phyloP scores from a whole-genome alignment of 2,888 invertebrate genomes.

The Anthophora plumipes region DNA sequence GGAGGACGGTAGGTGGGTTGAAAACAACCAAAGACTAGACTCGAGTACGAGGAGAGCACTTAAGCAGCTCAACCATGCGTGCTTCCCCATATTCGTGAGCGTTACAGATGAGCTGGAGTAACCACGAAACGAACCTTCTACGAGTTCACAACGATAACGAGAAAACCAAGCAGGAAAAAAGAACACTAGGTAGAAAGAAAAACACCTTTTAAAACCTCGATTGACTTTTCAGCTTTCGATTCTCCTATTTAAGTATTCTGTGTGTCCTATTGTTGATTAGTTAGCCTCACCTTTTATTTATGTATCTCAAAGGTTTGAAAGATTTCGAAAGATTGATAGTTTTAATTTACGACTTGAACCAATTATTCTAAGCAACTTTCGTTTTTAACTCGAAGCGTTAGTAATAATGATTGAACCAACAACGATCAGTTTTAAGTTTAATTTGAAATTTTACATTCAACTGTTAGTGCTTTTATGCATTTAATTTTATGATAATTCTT shows the following conservation, averaged over 20 bases:
- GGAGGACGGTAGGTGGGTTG: constrained; percentile 62
- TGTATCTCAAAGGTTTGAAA: too few relatives aligned
- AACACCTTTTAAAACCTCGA: background rate
- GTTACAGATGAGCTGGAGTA: constrained; percentile 75
- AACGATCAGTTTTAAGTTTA: too few relatives aligned
- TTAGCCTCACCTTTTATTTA: background rate
- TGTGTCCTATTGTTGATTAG: background rate
- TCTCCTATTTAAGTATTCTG: background rate
- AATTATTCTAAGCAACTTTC: too few relatives aligned
- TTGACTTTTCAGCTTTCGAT: background rate
- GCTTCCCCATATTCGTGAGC: constrained; percentile 77
- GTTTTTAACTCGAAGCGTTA: too few relatives aligned
- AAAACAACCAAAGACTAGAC: constrained; percentile 68
- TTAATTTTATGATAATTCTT: too few relatives aligned
- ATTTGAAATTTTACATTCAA: too few relatives aligned
- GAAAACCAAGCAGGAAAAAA: constrained; percentile 31
- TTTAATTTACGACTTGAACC: too few relatives aligned
- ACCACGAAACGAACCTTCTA: constrained; percentile 65
- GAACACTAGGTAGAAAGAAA: background rate
- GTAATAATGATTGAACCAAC: too few relatives aligned
- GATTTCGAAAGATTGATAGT: too few relatives aligned
- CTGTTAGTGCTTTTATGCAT: too few relatives aligned
- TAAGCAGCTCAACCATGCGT: constrained; percentile 81
- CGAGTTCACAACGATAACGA: constrained; percentile 19
- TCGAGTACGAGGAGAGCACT: constrained; percentile 70